Conservation (phyloP, 37 sponge, comb jelly and placozoan species). For the Geodia barretti region DNA sequence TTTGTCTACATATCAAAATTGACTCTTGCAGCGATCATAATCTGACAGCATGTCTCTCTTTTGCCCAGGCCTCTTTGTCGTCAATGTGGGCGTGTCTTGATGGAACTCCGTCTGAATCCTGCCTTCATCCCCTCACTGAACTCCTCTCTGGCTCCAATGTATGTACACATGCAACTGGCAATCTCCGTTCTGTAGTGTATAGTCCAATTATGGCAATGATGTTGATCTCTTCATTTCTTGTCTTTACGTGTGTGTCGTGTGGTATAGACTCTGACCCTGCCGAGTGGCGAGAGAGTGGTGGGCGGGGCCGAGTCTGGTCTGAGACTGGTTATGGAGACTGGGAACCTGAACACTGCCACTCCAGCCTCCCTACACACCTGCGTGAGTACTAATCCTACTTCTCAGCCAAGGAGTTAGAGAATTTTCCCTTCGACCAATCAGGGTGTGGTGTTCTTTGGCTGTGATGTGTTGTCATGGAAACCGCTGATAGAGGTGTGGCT, state of each 20-base stretch:
- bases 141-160: conserved; percentile 26
- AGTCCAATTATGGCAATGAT: not conserved
- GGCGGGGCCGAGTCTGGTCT: conserved; percentile 29
- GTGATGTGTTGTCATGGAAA: conserved; percentile 76
- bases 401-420: not conserved
- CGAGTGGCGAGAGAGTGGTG: conserved; percentile 75
- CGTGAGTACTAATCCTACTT: conserved; percentile 28
- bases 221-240: too few relatives aligned
- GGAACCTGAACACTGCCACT: conserved; percentile 51
- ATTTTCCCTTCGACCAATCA: not conserved
- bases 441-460: conserved; percentile 85
- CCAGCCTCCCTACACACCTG: conserved; percentile 55
- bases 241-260: not conserved
- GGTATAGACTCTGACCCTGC: conserved; percentile 28
- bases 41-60: conserved; percentile 25
- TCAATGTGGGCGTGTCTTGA: conserved; percentile 74
- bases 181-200: too few relatives aligned
- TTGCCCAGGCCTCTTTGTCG: conserved; percentile 53
- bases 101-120: conserved; percentile 33
- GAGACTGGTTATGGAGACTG: conserved; percentile 84
- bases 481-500: conserved; percentile 76
- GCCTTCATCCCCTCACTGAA: conserved; percentile 49
- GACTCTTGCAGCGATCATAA: too few relatives aligned
- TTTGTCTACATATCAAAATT: not conserved
- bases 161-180: not conserved